Evolutionary conservation across 2,797 vertebrate genomes (phyloP), one percentile per base, ranked within the genome.

Genomic region (Perdix hodgsoniae): DNA sequence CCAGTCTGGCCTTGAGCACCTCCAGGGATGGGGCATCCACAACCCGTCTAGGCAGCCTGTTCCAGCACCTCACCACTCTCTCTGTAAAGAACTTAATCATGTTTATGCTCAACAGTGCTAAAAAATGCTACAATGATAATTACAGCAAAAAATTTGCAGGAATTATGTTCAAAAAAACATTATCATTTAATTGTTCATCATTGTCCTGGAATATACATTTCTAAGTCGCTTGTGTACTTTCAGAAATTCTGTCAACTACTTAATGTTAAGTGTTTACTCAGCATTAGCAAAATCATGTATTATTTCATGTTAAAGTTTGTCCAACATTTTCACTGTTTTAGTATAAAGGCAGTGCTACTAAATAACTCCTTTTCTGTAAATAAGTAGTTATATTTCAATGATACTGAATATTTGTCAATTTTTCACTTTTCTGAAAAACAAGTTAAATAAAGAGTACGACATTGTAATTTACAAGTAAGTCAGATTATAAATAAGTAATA

Each of bases 291-390:
- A 59, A 29, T 64, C 56, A 52, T 31, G 17, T 49, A 56, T 35
- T 73, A 15, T 57, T 94, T 88, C 35, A 26, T 61, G 59, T 3
- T 4, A 75, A 74, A 52, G 63, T 86, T 94, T 79, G 18, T 33
- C 56, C 69, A 78, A 71, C 26, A 40, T 37, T 52, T 88, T 83
- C 85, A 59, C 29, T 14, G 22, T 83, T 96, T 93, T 37, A 83
- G 35, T 24, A 81, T 76, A 35, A 86, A 84, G 83, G 57, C 52
- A 86, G 61, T 15, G 60, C 59, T 33, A 42, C 59, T 74, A 66
- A 12, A 27, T 49, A 71, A 37, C 2, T 89, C 6, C 56, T 94
- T 86, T 80, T 40, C 50, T 79, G 19, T 49, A 49, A 49, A 49
- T 24, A 85, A 83, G 33, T 57, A 91, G 27, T 21, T 74, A 47